These are phyloP conservation scores for Tachina lurida DNA, from an alignment of 2,888 invertebrate genomes.

Conservation along the genomic window DNA sequence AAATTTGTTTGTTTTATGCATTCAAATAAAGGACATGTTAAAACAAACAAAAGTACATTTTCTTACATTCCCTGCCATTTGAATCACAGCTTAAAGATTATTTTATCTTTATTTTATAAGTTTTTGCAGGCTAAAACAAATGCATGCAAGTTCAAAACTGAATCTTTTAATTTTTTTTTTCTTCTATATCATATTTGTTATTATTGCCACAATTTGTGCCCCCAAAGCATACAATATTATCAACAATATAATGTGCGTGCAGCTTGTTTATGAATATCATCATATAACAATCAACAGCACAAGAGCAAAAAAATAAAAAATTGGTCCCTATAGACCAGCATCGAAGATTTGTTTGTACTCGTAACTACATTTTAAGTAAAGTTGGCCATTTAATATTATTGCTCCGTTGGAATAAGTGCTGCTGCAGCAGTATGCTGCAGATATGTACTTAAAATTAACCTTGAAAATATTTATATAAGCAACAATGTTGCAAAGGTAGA, in stretches of 20 bases:
- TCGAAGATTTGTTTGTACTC: constrained; percentile 18
- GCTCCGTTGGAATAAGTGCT: not conserved
- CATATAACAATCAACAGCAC: constrained; percentile 34
- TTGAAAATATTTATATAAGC: constrained; percentile 66
- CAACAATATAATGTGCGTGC: constrained; percentile 77
- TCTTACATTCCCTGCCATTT: not conserved
- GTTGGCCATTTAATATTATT: constrained; percentile 34
- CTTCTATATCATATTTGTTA: constrained; percentile 56
- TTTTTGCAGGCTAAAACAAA: not conserved
- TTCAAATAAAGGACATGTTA: not conserved
- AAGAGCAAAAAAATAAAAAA: constrained; percentile 10
- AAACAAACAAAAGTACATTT: not conserved
- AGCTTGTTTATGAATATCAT: constrained; percentile 76
- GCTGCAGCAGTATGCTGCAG: not conserved
- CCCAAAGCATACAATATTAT: constrained; percentile 68
- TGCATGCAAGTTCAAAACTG: constrained; percentile 2
- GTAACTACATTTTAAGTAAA: constrained; percentile 16
- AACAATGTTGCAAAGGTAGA: constrained; percentile 59
- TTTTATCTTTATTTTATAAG: not conserved
- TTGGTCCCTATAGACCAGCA: constrained; percentile 7
- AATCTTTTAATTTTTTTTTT: not conserved
- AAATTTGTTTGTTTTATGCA: too few relatives aligned
- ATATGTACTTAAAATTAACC: constrained; percentile 63
- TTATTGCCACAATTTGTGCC: constrained; percentile 59
- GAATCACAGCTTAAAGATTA: not conserved